phyloP scores from a whole-genome alignment of 2,113 vertebrate genomes.

The Microcebus lehilahytsara region DNA sequence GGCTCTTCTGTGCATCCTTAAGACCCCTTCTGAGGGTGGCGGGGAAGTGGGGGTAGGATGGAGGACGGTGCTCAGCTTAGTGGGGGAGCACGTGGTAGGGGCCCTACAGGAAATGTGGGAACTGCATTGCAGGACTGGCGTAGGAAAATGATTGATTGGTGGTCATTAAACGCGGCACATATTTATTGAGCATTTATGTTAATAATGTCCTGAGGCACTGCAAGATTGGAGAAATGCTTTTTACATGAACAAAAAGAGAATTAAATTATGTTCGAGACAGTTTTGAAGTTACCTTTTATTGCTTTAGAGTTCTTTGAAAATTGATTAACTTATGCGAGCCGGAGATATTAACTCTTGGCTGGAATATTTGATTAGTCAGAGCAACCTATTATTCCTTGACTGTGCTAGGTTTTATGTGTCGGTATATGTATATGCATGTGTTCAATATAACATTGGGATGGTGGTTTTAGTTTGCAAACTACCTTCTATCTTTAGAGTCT shows the following conservation, averaged over 20 bases:
- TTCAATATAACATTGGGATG: not conserved
- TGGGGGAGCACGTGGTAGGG: not conserved
- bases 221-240: slow-evolving; percentile 6
- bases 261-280: slow-evolving; percentile 61
- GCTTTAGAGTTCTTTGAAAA: slow-evolving; percentile 61
- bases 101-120: not conserved
- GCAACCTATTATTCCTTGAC: not conserved
- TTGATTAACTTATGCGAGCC: not conserved
- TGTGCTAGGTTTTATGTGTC: not conserved
- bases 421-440: not conserved
- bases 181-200: slow-evolving; percentile 64
- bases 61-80: not conserved
- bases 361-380: slow-evolving; percentile 13
- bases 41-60: fast-evolving
- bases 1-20: not conserved
- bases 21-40: not conserved
- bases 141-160: slow-evolving; percentile 53
- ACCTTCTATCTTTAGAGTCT: not conserved
- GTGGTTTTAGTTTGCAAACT: not conserved
- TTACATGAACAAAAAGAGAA: slow-evolving; percentile 8
- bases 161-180: slow-evolving; percentile 32
- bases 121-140: not conserved
- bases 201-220: slow-evolving; percentile 47
- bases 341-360: slow-evolving; percentile 14
- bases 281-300: slow-evolving; percentile 66